phyloP scores from a whole-genome alignment of 2,888 invertebrate genomes.

The Epirrhoe alternata region DNA sequence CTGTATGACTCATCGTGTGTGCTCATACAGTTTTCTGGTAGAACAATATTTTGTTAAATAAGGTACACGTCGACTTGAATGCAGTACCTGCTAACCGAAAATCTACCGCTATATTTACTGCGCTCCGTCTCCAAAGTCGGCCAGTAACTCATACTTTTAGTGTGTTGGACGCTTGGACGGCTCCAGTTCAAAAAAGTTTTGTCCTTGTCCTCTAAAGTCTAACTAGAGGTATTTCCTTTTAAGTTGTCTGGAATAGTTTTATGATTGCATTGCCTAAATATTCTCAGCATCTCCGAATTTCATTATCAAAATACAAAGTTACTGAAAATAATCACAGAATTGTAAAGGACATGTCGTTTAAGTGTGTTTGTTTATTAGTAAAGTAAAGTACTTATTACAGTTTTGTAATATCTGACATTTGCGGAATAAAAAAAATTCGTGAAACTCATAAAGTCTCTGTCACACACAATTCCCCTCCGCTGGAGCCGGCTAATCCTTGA shows the following conservation, averaged over 20 bases:
- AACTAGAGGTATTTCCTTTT: no score
- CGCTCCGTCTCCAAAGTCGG: not conserved
- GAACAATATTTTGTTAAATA: slow-evolving; percentile 10
- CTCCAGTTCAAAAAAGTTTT: no score
- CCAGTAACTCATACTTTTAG: no score
- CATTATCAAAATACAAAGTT: not conserved
- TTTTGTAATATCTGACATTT: not conserved
- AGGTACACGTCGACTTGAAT: not conserved
- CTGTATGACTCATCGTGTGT: slow-evolving; percentile 22
- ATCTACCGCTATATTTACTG: not conserved
- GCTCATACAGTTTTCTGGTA: not conserved
- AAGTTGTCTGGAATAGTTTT: no score
- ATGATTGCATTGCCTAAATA: no score
- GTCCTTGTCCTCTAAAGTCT: no score
- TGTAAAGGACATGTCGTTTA: not conserved
- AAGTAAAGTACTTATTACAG: no score
- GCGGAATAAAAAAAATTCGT: not conserved
- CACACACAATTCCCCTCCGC: not conserved
- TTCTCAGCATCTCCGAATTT: not conserved
- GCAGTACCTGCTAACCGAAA: not conserved
- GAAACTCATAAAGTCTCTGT: not conserved
- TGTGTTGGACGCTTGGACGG: no score
- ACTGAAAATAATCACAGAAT: not conserved
- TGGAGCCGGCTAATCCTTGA: not conserved
- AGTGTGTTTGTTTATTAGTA: no score